These are phyloP conservation scores for Gracilinanus agilis DNA, from an alignment of 2,113 vertebrate species.

Conservation along the genomic window DNA sequence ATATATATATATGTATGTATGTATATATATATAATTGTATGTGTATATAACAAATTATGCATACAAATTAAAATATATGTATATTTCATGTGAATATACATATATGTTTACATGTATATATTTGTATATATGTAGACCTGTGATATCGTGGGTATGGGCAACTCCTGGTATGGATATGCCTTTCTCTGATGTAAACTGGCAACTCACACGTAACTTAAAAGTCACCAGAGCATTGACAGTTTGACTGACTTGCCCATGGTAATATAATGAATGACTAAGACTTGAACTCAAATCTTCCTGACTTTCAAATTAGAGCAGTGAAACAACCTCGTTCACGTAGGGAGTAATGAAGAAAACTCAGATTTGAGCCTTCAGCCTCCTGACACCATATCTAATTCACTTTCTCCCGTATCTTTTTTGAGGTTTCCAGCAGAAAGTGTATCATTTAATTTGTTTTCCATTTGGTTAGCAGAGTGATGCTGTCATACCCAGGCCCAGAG, in stretches of 20 bases:
- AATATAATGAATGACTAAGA: not conserved
- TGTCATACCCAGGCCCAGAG: not conserved
- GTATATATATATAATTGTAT: no score
- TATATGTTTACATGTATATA: not conserved
- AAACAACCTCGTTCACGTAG: not conserved
- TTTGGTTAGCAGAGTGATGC: not conserved
- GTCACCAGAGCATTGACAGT: not conserved
- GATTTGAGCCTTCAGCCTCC: not conserved
- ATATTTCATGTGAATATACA: not conserved
- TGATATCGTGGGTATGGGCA: not conserved
- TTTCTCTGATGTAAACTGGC: not conserved
- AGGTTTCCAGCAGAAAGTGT: not conserved
- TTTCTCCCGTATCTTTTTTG: not conserved
- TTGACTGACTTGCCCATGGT: not conserved
- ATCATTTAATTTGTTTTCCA: not conserved
- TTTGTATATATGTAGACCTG: not conserved
- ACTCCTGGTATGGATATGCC: not conserved
- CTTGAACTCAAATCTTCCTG: not conserved
- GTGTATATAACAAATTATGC: no score
- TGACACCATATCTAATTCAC: not conserved
- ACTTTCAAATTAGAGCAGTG: not conserved
- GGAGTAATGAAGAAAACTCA: not conserved
- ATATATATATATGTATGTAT: no score
- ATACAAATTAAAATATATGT: no score
- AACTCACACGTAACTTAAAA: no score